phyloP scores from a whole-genome alignment of 2,888 invertebrate genomes.

The Uropetala carovei region DNA sequence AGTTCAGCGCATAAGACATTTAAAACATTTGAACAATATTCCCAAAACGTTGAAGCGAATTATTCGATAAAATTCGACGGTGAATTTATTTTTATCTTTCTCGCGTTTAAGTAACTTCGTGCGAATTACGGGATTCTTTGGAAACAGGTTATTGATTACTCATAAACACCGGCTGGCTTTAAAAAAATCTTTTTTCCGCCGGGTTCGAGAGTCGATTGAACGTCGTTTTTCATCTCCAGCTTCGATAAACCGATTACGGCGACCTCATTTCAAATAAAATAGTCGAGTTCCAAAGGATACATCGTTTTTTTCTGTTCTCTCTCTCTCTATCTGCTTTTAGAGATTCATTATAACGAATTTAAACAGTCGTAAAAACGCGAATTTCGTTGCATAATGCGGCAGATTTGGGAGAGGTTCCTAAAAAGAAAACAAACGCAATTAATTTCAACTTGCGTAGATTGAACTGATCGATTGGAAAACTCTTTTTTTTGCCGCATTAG shows the following conservation, averaged over 20 bases:
- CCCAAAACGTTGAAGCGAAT: too few species aligned
- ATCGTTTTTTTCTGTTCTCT: not conserved
- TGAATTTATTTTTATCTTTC: too few species aligned
- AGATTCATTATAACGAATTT: not conserved
- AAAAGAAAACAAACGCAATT: not conserved
- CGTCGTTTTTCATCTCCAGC: not conserved
- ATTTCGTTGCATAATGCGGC: not conserved
- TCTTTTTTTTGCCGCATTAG: not conserved
- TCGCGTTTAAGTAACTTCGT: too few species aligned
- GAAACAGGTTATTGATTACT: not conserved
- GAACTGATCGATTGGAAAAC: not conserved
- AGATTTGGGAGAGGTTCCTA: not conserved
- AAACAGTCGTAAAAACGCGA: constrained; percentile 10
- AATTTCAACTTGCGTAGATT: not conserved
- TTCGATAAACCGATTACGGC: constrained; percentile 18
- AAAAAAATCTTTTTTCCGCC: not conserved
- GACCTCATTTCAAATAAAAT: constrained; percentile 18
- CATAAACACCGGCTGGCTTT: not conserved
- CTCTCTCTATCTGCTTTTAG: not conserved
- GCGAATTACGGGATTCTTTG: not conserved
- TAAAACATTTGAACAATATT: too few species aligned
- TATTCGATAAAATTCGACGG: too few species aligned
- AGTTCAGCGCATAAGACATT: too few species aligned
- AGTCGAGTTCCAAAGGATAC: not conserved
- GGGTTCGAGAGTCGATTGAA: constrained; percentile 1